Evolutionary conservation across 1,140 invertebrate genomes (phyloP).

Genomic region (Brachionus rubens): DNA sequence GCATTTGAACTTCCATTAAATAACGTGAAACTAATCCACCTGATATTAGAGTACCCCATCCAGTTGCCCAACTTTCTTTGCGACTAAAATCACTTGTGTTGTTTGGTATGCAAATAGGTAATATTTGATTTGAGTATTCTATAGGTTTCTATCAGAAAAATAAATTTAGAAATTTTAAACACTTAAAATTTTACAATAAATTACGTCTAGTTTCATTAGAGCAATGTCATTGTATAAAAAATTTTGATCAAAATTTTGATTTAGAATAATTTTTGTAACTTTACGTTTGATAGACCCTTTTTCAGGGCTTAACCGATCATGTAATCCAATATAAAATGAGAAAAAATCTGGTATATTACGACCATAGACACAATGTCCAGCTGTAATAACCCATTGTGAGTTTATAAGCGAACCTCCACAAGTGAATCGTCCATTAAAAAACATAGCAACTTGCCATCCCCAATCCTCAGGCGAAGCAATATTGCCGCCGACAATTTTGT

Average conservation of each 20-base stretch:
- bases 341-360: background rate
- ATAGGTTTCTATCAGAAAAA: background rate
- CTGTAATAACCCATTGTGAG: conserved; percentile 27
- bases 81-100: background rate
- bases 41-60: conserved; percentile 17
- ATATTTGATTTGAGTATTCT: background rate
- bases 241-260: background rate
- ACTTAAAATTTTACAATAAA: too few relatives aligned
- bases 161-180: too few relatives aligned
- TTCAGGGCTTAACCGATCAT: background rate
- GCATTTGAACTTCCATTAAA: conserved; percentile 42
- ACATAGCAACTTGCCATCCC: conserved; percentile 43
- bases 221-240: conserved; percentile 36
- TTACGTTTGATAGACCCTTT: background rate
- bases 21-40: conserved; percentile 28
- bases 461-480: conserved; percentile 35
- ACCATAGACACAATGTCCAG: conserved; percentile 41
- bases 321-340: background rate
- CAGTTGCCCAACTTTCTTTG: conserved; percentile 43
- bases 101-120: conserved; percentile 17
- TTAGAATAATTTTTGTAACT: conserved; percentile 10
- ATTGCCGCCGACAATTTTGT: conserved; percentile 35
- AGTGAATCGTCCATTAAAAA: background rate
- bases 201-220: conserved; percentile 32
- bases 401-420: conserved; percentile 36